Evolutionary conservation across 92 coral and sea anemone species (phyloP).

Genomic region (Virgularia gustaviana): DNA sequence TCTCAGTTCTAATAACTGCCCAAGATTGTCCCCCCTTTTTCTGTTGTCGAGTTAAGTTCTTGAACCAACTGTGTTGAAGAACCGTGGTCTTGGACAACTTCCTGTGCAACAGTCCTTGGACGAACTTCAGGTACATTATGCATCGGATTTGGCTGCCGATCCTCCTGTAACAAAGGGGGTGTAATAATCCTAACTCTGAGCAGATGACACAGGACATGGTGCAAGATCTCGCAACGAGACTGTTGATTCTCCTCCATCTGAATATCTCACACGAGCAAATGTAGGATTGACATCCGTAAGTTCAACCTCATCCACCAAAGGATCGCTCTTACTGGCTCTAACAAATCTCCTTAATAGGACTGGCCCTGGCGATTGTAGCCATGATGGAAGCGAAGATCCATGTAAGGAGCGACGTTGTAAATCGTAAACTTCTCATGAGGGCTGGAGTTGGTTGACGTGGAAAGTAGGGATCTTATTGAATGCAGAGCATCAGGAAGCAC

Average conservation of each 20-base stretch:
- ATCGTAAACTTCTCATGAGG: conserved; percentile 56
- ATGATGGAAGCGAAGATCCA: conserved; percentile 53
- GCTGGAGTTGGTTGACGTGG: conserved; percentile 64
- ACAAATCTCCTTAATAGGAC: conserved; percentile 25
- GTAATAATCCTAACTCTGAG: too few relatives aligned
- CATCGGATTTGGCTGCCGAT: too few relatives aligned
- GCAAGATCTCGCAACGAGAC: conserved; percentile 45
- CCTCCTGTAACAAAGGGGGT: too few relatives aligned
- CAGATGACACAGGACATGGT: too few relatives aligned
- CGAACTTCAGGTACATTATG: too few relatives aligned
- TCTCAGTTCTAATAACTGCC: too few relatives aligned
- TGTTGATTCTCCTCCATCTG: conserved; percentile 56
- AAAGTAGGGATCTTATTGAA: conserved; percentile 54
- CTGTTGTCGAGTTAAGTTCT: too few relatives aligned
- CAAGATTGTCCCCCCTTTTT: too few relatives aligned
- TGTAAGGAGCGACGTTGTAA: conserved; percentile 50
- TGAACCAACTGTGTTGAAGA: too few relatives aligned
- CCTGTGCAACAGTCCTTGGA: too few relatives aligned
- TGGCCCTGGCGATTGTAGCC: conserved; percentile 53
- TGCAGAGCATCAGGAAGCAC: conserved; percentile 59
- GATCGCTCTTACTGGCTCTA: conserved; percentile 29
- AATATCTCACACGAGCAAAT: conserved; percentile 18
- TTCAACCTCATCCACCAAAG: conserved; percentile 34
- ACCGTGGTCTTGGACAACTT: too few relatives aligned
- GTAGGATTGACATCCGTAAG: conserved; percentile 28